Percentiles rank a stretch among this genome's conserved stretches.
Conservation (phyloP, 2,113 vertebrate species). For the Ageneiosus marmoratus region DNA sequence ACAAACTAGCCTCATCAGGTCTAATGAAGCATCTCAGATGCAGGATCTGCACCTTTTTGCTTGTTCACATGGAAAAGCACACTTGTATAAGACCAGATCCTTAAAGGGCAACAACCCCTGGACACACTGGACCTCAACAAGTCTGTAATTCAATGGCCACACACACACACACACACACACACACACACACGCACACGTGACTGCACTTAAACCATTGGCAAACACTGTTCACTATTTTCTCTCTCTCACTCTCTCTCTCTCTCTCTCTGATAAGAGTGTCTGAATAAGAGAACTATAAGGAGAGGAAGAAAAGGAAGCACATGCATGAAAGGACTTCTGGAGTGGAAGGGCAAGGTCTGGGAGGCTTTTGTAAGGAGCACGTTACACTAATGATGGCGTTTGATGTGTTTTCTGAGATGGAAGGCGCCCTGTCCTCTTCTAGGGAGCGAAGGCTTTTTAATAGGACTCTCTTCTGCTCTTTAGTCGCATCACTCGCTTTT, state of each 20-base stretch:
- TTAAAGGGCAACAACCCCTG: constrained; percentile 25
- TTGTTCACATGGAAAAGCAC: neutral
- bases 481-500: constrained; percentile 42
- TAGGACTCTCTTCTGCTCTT: constrained; percentile 47
- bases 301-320: constrained; percentile 37
- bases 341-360: constrained; percentile 36
- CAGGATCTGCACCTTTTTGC: neutral
- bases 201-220: constrained; percentile 18
- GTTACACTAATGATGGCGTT: constrained; percentile 56
- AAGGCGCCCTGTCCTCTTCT: constrained; percentile 40
- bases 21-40: neutral
- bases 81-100: constrained; percentile 12
- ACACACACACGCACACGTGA: constrained; percentile 3
- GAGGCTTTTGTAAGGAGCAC: constrained; percentile 44
- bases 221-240: constrained; percentile 26
- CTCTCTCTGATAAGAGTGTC: constrained; percentile 46
- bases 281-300: constrained; percentile 32
- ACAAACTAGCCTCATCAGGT: neutral
- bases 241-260: neutral
- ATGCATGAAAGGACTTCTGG: constrained; percentile 50
- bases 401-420: constrained; percentile 54
- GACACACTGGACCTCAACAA: constrained; percentile 39
- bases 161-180: constrained; percentile 33
- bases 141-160: constrained; percentile 36
- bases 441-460: constrained; percentile 52